These are phyloP conservation scores for Cryptocephalus primarius DNA, from an alignment of 2,888 invertebrate species.

Conservation along the genomic window DNA sequence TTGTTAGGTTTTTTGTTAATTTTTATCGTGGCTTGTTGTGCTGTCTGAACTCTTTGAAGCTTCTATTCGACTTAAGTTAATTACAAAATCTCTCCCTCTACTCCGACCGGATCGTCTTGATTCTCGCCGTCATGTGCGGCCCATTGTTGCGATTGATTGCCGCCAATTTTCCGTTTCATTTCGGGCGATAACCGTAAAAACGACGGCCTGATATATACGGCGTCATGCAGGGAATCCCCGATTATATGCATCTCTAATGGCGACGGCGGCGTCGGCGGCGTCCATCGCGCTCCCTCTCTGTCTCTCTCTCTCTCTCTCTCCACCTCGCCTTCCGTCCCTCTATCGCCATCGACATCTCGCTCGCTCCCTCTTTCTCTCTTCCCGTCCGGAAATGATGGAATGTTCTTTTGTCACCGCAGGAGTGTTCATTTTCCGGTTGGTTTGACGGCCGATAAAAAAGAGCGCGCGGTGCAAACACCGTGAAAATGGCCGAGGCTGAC, in stretches of 20 bases:
- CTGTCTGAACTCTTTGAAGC: too few species aligned
- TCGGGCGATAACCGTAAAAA: constrained; percentile 25
- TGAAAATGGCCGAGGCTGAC: constrained; percentile 29
- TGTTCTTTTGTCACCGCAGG: constrained; percentile 40
- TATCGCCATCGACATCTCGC: too few species aligned
- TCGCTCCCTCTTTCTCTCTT: constrained; percentile 11
- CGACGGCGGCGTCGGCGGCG: constrained; percentile 22
- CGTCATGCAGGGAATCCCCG: constrained; percentile 25
- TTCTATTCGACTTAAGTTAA: too few species aligned
- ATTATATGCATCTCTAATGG: constrained; percentile 38
- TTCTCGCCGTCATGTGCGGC: too few species aligned
- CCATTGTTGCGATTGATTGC: constrained; percentile 17
- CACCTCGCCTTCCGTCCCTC: too few species aligned
- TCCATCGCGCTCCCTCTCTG: too few species aligned
- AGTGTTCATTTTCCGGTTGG: constrained; percentile 42
- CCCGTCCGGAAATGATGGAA: constrained; percentile 38
- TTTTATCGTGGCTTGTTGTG: too few species aligned
- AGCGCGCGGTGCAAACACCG: constrained; percentile 33
- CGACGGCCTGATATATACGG: constrained; percentile 26
- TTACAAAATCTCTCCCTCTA: too few species aligned
- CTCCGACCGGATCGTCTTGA: too few species aligned
- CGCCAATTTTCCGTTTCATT: constrained; percentile 25
- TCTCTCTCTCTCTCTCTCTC: too few species aligned
- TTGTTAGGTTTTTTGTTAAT: too few species aligned
- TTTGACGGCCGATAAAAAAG: constrained; percentile 38